A percentile compares a stretch with the other conserved stretches of the same genome.
phyloP scores from a whole-genome alignment of 2,888 invertebrate species.

The Aplocera efformata region DNA sequence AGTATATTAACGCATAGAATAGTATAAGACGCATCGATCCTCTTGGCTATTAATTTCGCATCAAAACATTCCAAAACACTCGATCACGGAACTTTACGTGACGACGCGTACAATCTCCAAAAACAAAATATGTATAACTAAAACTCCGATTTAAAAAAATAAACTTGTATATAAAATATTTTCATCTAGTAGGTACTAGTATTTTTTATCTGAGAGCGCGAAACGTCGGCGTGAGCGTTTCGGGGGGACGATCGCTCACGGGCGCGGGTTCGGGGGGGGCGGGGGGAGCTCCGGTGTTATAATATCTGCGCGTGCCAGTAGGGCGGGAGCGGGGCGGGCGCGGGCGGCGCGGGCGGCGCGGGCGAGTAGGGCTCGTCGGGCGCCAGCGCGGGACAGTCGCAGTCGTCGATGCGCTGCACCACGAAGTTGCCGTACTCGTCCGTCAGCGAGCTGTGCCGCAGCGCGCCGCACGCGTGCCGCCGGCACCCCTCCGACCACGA shows the following conservation, averaged over 20 bases:
- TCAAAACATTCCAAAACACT: too few species aligned
- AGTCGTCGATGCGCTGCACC: slow-evolving; percentile 61
- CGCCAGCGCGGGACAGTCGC: slow-evolving; percentile 57
- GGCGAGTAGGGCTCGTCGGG: slow-evolving; percentile 26
- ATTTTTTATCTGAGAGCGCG: slow-evolving; percentile 12
- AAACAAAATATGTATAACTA: slow-evolving; percentile 7
- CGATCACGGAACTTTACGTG: too few species aligned
- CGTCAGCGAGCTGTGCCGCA: slow-evolving; percentile 68
- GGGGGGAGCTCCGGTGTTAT: slow-evolving; percentile 1
- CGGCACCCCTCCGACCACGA: slow-evolving; percentile 58
- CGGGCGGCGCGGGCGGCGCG: slow-evolving; percentile 21
- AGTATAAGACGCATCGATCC: too few species aligned
- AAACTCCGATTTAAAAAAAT: slow-evolving; percentile 15
- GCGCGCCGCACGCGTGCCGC: slow-evolving; percentile 66
- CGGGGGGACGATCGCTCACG: not conserved
- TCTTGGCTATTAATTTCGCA: too few species aligned
- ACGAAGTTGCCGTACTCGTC: slow-evolving; percentile 80
- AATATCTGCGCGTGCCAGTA: slow-evolving; percentile 41
- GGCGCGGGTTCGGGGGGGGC: too few species aligned
- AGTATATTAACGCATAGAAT: slow-evolving; percentile 10
- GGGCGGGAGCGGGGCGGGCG: slow-evolving; percentile 25
- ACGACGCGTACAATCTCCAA: not conserved
- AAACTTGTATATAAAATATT: slow-evolving; percentile 19
- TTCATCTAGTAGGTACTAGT: slow-evolving; percentile 11
- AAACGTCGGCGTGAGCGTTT: too few species aligned